Conservation (phyloP, 1,140 invertebrate genomes). For the Drosophila funebris region DNA sequence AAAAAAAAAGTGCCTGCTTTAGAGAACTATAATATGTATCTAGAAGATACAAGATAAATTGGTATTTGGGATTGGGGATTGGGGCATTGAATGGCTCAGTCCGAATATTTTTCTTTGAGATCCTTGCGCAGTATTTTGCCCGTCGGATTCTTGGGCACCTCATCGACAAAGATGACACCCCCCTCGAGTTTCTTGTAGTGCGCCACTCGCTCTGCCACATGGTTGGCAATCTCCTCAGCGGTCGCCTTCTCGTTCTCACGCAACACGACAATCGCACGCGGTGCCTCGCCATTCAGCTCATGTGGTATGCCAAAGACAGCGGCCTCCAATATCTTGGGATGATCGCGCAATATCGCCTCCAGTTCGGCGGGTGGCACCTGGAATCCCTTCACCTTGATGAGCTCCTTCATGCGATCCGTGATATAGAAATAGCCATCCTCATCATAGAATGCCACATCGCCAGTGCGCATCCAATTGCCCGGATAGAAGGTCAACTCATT, state of each 20-base stretch:
- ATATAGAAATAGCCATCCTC: conserved; percentile 89
- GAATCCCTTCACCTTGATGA: conserved; percentile 92
- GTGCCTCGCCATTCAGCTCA: conserved; percentile 89
- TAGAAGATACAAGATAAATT: neutral
- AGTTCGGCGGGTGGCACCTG: conserved; percentile 95
- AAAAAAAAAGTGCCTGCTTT: conserved; percentile 24
- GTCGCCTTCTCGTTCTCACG: conserved; percentile 82
- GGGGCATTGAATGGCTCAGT: conserved; percentile 56
- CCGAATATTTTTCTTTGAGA: conserved; percentile 84
- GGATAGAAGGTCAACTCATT: conserved; percentile 88
- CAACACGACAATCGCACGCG: conserved; percentile 88
- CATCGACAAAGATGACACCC: conserved; percentile 87
- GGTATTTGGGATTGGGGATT: no score
- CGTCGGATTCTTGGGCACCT: conserved; percentile 89
- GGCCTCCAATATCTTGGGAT: conserved; percentile 90
- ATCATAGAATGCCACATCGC: conserved; percentile 92
- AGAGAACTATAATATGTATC: neutral
- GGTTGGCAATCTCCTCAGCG: conserved; percentile 85
- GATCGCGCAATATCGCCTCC: conserved; percentile 90
- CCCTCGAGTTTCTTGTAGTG: conserved; percentile 88
- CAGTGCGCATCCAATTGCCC: conserved; percentile 92
- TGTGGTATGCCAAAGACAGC: conserved; percentile 93
- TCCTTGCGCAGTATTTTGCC: conserved; percentile 90
- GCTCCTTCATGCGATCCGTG: conserved; percentile 93
- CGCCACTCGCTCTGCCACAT: conserved; percentile 87